These are phyloP conservation scores for Onychomys torridus DNA, from an alignment of 2,797 vertebrate species.

Conservation along the genomic window DNA sequence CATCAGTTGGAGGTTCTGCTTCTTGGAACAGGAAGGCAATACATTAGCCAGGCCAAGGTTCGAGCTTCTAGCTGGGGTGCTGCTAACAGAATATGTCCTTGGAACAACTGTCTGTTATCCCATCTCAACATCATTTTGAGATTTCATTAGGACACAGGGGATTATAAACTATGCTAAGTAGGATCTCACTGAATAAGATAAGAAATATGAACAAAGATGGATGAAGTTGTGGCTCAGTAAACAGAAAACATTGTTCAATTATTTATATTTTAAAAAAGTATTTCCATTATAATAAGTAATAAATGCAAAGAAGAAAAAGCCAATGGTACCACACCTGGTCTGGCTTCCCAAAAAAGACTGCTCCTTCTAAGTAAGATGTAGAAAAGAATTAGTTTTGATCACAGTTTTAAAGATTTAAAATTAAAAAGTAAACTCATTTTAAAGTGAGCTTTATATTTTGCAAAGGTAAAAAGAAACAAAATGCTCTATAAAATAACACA, in stretches of 20 bases:
- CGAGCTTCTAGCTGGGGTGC: not conserved
- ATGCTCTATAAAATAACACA: conserved; percentile 36
- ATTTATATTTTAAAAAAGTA: not conserved
- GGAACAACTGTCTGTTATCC: not conserved
- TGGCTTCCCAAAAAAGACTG: not conserved
- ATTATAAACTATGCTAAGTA: not conserved
- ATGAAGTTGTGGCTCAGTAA: conserved; percentile 31
- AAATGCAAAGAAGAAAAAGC: conserved; percentile 30
- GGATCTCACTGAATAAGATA: not conserved
- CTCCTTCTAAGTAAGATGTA: conserved; percentile 26
- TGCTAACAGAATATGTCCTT: not conserved
- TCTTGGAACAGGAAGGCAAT: not conserved
- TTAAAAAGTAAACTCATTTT: not conserved
- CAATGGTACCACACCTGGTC: not conserved
- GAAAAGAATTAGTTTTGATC: conserved; percentile 39
- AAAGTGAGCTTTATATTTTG: conserved; percentile 51
- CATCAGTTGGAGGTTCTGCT: not conserved
- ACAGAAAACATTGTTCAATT: conserved; percentile 43
- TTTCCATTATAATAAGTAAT: conserved; percentile 38
- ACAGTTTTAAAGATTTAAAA: not conserved
- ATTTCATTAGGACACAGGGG: not conserved
- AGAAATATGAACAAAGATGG: conserved; percentile 8
- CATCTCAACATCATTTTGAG: not conserved
- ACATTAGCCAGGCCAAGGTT: not conserved
- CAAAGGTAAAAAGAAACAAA: conserved; percentile 57